A percentile compares a stretch with the other conserved stretches of the same genome.
phyloP scores from a whole-genome alignment of 2,113 vertebrate species.

The Strix uralensis region DNA sequence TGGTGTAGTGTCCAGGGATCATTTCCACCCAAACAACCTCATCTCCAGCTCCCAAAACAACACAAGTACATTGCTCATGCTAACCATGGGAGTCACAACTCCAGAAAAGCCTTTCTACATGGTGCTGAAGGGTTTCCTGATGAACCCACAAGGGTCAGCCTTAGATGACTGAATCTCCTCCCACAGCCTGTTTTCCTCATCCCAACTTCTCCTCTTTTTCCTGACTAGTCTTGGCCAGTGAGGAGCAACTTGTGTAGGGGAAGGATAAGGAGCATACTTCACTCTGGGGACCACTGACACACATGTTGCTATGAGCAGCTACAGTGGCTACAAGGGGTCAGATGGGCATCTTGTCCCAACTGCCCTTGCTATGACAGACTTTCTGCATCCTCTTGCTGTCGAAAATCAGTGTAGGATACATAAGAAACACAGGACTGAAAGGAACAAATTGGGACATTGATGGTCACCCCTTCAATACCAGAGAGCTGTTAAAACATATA shows the following conservation, averaged over 20 bases:
- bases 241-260: neutral
- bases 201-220: neutral
- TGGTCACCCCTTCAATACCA: neutral
- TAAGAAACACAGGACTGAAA: neutral
- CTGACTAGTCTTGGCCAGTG: neutral
- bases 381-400: neutral
- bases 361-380: neutral
- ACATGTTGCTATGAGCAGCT: neutral
- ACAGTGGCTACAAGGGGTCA: neutral
- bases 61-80: neutral
- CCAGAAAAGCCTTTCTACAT: neutral
- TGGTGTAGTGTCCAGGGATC: rapidly evolving
- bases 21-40: neutral
- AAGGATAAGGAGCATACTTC: neutral
- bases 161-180: neutral
- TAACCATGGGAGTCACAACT: neutral
- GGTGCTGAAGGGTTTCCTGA: neutral
- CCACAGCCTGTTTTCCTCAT: neutral
- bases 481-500: neutral
- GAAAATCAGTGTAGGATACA: neutral
- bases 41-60: neutral
- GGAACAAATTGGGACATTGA: neutral
- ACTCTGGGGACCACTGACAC: neutral
- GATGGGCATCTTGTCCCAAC: neutral
- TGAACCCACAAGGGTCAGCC: neutral